Conservation (phyloP, 2,888 invertebrate genomes). For the Litoditis marina region DNA sequence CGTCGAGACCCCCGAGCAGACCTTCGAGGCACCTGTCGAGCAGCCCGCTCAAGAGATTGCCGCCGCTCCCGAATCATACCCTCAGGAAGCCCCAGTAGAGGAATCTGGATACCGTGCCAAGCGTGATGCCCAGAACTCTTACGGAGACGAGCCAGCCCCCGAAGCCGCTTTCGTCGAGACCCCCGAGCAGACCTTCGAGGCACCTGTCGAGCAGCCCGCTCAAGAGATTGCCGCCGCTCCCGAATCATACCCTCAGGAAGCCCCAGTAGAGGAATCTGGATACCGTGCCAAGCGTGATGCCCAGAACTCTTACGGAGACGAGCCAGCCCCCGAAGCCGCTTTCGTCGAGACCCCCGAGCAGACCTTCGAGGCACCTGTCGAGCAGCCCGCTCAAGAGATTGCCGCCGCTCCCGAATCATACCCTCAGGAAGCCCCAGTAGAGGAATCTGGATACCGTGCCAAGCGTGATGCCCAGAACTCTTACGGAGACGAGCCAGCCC, state of each 20-base stretch:
- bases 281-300: conserved; percentile 24
- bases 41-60: too few species aligned
- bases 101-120: conserved; percentile 21
- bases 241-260: conserved; percentile 11
- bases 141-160: conserved; percentile 32
- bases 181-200: conserved; percentile 23
- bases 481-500: conserved; percentile 39
- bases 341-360: conserved; percentile 17
- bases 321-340: conserved; percentile 22
- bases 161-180: conserved; percentile 16
- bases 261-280: conserved; percentile 6
- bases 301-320: conserved; percentile 34
- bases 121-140: conserved; percentile 28
- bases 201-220: conserved; percentile 18
- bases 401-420: conserved; percentile 18
- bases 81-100: conserved; percentile 4
- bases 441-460: conserved; percentile 15
- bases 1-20: conserved; percentile 17
- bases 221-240: conserved; percentile 21
- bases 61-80: conserved; percentile 16
- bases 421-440: not conserved
- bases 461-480: conserved; percentile 30
- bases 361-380: conserved; percentile 10
- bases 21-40: conserved; percentile 15
- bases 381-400: conserved; percentile 19